Percentiles rank a stretch among this genome's conserved stretches.
phyloP scores from a whole-genome alignment of 2,113 vertebrate genomes.

The Charadrius vociferus region DNA sequence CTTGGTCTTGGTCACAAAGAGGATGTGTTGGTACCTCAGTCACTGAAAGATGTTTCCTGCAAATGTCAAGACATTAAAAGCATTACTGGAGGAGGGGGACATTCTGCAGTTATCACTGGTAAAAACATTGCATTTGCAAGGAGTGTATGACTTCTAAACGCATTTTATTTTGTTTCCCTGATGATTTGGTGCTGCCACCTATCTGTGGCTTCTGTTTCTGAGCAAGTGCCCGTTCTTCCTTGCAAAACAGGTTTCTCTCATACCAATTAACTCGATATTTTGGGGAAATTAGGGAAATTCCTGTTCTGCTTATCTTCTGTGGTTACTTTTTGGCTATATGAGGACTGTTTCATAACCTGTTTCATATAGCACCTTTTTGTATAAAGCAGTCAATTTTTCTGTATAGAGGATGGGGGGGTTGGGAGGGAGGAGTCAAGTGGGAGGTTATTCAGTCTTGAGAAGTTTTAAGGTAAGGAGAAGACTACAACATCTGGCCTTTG shows the following conservation, averaged over 20 bases:
- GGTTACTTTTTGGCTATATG: background rate
- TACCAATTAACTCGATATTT: background rate
- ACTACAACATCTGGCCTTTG: background rate
- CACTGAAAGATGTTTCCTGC: slow-evolving; percentile 63
- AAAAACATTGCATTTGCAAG: background rate
- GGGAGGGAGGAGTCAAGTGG: background rate
- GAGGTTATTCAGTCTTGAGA: background rate
- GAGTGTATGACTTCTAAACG: background rate
- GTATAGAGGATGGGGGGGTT: rapidly evolving
- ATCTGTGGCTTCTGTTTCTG: background rate
- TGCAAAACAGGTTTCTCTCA: background rate
- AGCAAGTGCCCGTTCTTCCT: background rate
- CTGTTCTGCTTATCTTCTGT: background rate
- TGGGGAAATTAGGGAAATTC: background rate
- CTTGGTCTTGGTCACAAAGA: slow-evolving; percentile 87
- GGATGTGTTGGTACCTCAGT: slow-evolving; percentile 79
- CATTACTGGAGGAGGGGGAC: slow-evolving; percentile 88
- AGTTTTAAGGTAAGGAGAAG: background rate
- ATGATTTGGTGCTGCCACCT: slow-evolving; percentile 16
- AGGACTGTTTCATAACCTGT: background rate
- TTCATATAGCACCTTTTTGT: background rate
- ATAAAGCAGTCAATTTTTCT: background rate
- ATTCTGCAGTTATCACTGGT: slow-evolving; percentile 86
- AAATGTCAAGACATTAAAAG: slow-evolving; percentile 38
- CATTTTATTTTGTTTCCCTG: background rate